Conservation (phyloP, 2,888 invertebrate species). For the Acleris cristana region DNA sequence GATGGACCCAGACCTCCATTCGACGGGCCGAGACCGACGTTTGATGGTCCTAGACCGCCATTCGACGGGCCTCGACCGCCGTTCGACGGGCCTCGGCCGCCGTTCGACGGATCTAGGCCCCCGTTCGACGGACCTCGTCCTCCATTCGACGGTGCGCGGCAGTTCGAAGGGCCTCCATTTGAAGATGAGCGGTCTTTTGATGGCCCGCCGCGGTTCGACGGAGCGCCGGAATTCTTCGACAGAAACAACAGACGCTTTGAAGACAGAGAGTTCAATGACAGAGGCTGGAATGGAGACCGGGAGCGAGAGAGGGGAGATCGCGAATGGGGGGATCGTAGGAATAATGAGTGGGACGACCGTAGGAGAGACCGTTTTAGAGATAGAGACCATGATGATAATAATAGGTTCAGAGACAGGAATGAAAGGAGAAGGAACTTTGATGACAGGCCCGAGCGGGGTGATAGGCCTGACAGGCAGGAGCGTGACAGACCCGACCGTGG, state of each 20-base stretch:
- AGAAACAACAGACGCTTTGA: conserved; percentile 71
- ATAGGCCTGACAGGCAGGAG: conserved; percentile 15
- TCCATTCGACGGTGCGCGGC: conserved; percentile 45
- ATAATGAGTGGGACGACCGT: conserved; percentile 63
- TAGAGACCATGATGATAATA: conserved; percentile 54
- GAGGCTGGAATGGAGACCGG: conserved; percentile 67
- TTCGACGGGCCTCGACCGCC: conserved; percentile 51
- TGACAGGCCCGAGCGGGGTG: conserved; percentile 44
- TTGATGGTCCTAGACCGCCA: conserved; percentile 49
- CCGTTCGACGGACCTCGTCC: conserved; percentile 47
- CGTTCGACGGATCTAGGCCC: conserved; percentile 43
- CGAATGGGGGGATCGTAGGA: conserved; percentile 47
- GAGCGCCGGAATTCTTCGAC: conserved; percentile 73
- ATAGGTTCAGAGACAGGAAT: conserved; percentile 49
- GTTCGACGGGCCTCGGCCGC: conserved; percentile 45
- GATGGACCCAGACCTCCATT: conserved; percentile 56
- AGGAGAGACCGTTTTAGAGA: conserved; percentile 52
- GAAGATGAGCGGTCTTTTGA: conserved; percentile 47
- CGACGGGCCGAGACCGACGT: conserved; percentile 50
- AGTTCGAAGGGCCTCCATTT: conserved; percentile 42
- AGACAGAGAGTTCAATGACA: conserved; percentile 69
- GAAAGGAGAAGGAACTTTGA: conserved; percentile 59
- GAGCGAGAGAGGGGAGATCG: conserved; percentile 49
- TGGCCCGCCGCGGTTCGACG: conserved; percentile 50
- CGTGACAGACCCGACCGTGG: conserved; percentile 25